Base-by-base conservation (phyloP, 2,888 invertebrate genomes). In the Pandemis corylana region DNA sequence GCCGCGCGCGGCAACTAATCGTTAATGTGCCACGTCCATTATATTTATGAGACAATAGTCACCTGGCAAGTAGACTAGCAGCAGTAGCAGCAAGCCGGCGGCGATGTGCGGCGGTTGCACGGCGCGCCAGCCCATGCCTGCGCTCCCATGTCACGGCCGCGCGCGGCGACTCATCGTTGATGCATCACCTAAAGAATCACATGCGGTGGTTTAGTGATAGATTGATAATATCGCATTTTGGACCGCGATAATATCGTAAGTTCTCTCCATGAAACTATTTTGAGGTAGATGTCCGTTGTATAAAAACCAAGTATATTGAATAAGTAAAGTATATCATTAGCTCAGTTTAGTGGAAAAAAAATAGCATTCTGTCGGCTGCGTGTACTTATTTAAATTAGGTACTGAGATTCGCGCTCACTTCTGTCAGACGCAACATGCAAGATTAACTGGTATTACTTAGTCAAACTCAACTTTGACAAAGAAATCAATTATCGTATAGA, bases 41-140 rank as follows among this genome's bases (percentile, higher is more conserved):
- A 49, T 49, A 15, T 53, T 3, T 53, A n/a, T 5, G 53, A n/a
- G 53, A n/a, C n/a, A 10, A 28, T 69, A 64, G 49, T 74, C 79
- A 94, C 91, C 92, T 94, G 93, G 93, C 89, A 94, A 89, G 89
- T 93, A 88, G 84, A 92, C 92, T 89, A 94, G 91, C 89, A 94
- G 90, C 87, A 95, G 90, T 80, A 94, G 92, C 89, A 94, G 94
- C 90, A 95, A 94, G 93, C 95, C 95, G 95, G 95, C 95, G 94
- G 95, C 94, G 94, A 94, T 93, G 94, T 93, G 95, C 95, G 95
- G 95, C 95, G 95, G 95, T 95, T 96, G 97, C 97, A 97, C 96
- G 96, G 96, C 96, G 96, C 97, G 96, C 97, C 97, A 96, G 96
- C 97, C 97, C 97, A 97, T 97, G 96, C 97, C 97, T 97, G 96